Evolutionary conservation across 2,888 invertebrate species (phyloP).

Genomic region (Rambutsinella grinnellia): DNA sequence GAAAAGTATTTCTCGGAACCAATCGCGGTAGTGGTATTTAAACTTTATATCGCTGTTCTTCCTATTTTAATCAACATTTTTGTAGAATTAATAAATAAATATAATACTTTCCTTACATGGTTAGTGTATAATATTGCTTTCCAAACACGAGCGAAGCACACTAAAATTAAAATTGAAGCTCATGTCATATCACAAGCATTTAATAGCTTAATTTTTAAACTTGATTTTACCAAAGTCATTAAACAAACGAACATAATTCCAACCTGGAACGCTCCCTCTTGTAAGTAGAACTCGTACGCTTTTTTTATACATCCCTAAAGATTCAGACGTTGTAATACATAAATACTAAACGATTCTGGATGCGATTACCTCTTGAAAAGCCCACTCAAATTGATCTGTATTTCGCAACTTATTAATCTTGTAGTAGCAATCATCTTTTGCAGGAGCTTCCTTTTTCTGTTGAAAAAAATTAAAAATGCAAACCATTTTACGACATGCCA

Average conservation of each 20-base stretch:
- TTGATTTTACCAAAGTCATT: not conserved
- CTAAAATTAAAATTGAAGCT: not conserved
- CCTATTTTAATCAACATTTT: too few species aligned
- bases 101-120: constrained; percentile 2
- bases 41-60: too few species aligned
- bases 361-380: not conserved
- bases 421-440: constrained; percentile 15
- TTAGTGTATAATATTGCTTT: constrained; percentile 6
- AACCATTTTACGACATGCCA: too few species aligned
- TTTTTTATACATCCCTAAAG: constrained; percentile 12
- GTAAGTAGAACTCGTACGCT: constrained; percentile 18
- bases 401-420: not conserved
- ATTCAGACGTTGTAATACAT: not conserved
- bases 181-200: not conserved
- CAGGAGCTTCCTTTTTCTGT: constrained; percentile 4
- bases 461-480: not conserved
- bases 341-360: not conserved
- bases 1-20: too few species aligned
- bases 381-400: constrained; percentile 4
- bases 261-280: constrained; percentile 15
- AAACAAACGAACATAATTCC: constrained; percentile 10
- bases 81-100: too few species aligned
- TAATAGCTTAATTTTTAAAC: not conserved
- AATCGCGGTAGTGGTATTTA: too few species aligned
- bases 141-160: not conserved